phyloP scores from a whole-genome alignment of 2,797 vertebrate species.

The Propithecus deckenii region DNA sequence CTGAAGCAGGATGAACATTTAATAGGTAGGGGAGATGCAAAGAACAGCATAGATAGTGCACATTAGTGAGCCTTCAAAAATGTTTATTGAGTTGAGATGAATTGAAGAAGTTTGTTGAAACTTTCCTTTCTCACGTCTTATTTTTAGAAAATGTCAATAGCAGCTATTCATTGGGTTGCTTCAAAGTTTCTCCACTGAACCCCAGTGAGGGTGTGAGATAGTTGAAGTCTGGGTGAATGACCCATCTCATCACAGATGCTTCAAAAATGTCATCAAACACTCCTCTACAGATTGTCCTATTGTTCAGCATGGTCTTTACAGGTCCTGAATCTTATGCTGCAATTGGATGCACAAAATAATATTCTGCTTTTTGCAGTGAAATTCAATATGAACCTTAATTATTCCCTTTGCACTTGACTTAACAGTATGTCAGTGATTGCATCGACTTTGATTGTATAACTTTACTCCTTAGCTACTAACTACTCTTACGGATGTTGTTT shows the following conservation, averaged over 20 bases:
- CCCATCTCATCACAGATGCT: constrained; percentile 71
- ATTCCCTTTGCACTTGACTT: not conserved
- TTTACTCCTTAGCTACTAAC: not conserved
- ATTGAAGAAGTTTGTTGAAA: constrained; percentile 72
- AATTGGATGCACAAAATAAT: not conserved
- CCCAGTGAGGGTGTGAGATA: constrained; percentile 59
- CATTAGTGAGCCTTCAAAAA: constrained; percentile 67
- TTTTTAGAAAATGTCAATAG: constrained; percentile 77
- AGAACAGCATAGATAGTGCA: constrained; percentile 48
- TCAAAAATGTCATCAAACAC: constrained; percentile 70
- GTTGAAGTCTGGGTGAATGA: constrained; percentile 69
- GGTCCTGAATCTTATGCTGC: not conserved
- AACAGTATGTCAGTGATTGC: not conserved
- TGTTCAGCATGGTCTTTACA: constrained; percentile 54
- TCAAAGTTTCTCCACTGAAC: constrained; percentile 59
- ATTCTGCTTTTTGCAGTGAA: not conserved
- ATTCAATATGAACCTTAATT: not conserved
- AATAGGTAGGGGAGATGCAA: constrained; percentile 62
- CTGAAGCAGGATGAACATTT: constrained; percentile 57
- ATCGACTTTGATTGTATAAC: not conserved
- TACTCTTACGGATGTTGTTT: not conserved
- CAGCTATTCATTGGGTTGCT: constrained; percentile 61
- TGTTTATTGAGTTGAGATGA: constrained; percentile 71
- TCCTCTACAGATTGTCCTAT: constrained; percentile 5
- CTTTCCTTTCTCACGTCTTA: constrained; percentile 59